phyloP scores from a whole-genome alignment of 2,113 vertebrate species.

The Laterallus jamaicensis region DNA sequence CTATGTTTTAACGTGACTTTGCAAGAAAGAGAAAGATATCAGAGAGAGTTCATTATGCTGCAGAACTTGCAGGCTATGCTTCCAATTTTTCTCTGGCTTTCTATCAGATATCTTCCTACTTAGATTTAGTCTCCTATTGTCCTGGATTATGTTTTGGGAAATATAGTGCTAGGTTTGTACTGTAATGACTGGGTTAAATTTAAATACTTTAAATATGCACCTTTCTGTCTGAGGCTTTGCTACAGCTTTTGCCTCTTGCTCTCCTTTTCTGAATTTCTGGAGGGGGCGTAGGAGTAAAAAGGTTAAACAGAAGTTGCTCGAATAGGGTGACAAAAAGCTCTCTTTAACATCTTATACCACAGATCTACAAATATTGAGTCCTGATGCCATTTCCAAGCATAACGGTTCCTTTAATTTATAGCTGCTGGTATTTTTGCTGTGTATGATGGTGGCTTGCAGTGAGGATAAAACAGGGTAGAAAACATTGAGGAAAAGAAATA shows the following conservation, averaged over 20 bases:
- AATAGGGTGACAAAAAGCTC: background rate
- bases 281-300: background rate
- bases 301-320: background rate
- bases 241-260: background rate
- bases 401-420: background rate
- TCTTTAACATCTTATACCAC: background rate
- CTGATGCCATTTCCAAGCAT: background rate
- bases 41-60: background rate
- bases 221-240: background rate
- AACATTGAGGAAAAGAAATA: background rate
- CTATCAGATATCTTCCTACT: background rate
- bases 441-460: background rate
- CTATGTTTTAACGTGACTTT: constrained; percentile 14
- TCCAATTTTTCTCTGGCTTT: background rate
- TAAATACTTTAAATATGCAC: background rate
- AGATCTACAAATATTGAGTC: background rate
- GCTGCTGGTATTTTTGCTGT: background rate
- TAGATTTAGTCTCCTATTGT: background rate
- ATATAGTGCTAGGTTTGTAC: background rate
- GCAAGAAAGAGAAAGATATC: background rate
- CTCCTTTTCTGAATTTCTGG: background rate
- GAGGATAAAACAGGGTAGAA: background rate
- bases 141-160: background rate
- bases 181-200: background rate
- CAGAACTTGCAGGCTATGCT: background rate